These are phyloP conservation scores for Ranitomeya imitator DNA, from an alignment of 2,113 vertebrate species.

Conservation along the genomic window DNA sequence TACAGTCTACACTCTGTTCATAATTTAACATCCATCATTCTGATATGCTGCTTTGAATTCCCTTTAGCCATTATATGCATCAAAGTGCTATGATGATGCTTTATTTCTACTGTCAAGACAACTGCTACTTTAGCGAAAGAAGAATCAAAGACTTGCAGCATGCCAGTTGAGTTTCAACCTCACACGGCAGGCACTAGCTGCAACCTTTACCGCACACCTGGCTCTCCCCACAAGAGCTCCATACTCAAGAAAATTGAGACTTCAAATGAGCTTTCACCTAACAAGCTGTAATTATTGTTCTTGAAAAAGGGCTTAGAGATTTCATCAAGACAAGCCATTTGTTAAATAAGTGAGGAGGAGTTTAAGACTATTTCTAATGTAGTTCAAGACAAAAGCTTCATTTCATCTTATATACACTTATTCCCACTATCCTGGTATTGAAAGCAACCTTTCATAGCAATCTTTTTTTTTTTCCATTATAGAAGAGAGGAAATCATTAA, in stretches of 20 bases:
- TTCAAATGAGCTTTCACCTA: slow-evolving; percentile 89
- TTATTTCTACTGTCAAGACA: slow-evolving; percentile 81
- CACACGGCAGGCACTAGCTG: slow-evolving; percentile 70
- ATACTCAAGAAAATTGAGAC: slow-evolving; percentile 88
- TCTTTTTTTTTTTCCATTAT: slow-evolving; percentile 82
- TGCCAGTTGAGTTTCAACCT: slow-evolving; percentile 76
- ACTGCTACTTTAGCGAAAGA: slow-evolving; percentile 74
- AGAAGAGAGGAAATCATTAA: slow-evolving; percentile 74
- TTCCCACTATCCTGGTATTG: slow-evolving; percentile 77
- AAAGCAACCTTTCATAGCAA: slow-evolving; percentile 77
- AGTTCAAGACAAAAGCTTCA: slow-evolving; percentile 92
- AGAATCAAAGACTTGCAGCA: slow-evolving; percentile 87
- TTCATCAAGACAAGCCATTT: slow-evolving; percentile 76
- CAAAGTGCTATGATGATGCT: slow-evolving; percentile 72
- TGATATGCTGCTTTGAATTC: slow-evolving; percentile 68
- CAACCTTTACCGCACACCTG: slow-evolving; percentile 75
- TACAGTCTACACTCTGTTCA: slow-evolving; percentile 65
- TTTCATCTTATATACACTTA: slow-evolving; percentile 87
- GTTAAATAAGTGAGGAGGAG: slow-evolving; percentile 80
- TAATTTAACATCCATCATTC: slow-evolving; percentile 67
- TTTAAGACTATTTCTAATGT: slow-evolving; percentile 91
- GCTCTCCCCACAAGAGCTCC: slow-evolving; percentile 77
- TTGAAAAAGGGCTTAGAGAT: slow-evolving; percentile 75
- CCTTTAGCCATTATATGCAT: slow-evolving; percentile 70
- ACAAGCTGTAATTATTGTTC: slow-evolving; percentile 89